phyloP scores from a whole-genome alignment of 2,797 vertebrate genomes.

The Halcyon smyrnensis region DNA sequence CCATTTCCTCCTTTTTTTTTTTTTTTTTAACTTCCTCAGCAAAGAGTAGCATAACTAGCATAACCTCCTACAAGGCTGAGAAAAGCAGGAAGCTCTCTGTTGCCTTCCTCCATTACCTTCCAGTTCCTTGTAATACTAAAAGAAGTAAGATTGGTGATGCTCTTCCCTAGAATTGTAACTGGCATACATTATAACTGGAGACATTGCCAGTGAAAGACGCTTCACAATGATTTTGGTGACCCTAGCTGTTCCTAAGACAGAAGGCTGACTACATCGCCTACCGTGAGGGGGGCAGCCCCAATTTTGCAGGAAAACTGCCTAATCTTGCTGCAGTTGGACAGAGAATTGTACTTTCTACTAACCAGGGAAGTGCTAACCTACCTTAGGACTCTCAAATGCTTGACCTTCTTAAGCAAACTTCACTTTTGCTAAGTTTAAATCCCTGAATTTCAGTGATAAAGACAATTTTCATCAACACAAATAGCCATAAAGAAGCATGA shows the following conservation, averaged over 20 bases:
- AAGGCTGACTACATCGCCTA: background rate
- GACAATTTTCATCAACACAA: background rate
- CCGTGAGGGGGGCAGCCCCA: fast-evolving
- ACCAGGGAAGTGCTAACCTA: background rate
- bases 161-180: background rate
- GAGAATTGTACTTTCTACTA: background rate
- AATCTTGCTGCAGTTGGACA: background rate
- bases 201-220: background rate
- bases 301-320: background rate
- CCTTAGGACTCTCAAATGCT: background rate
- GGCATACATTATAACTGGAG: too few species aligned
- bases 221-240: background rate
- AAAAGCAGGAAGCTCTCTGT: fast-evolving
- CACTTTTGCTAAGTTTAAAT: background rate
- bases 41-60: background rate
- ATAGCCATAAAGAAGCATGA: background rate
- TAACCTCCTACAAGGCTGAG: background rate
- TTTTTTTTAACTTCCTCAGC: background rate
- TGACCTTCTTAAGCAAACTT: background rate
- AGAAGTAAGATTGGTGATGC: background rate
- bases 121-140: fast-evolving
- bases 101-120: background rate
- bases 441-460: background rate
- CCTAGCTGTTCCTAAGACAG: background rate
- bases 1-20: background rate